Conservation (phyloP, 2,797 vertebrate genomes). For the Chiloscyllium punctatum region DNA sequence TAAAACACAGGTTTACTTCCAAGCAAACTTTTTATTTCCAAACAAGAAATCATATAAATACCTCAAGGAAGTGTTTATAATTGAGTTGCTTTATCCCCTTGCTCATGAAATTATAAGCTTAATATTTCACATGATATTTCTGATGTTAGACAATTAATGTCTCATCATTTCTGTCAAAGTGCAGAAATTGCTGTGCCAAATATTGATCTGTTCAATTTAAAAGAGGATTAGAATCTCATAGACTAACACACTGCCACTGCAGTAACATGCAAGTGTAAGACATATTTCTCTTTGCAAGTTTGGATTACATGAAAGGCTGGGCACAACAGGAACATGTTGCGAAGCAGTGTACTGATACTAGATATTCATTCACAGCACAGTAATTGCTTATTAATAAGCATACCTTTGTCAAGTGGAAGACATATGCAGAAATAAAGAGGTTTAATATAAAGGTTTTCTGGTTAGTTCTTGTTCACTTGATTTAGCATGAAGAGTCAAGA, state of each 20-base stretch:
- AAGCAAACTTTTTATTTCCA: background rate
- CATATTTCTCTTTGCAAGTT: background rate
- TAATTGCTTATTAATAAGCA: background rate
- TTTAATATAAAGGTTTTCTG: background rate
- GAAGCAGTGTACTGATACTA: background rate
- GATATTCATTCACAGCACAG: background rate
- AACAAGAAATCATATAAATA: background rate
- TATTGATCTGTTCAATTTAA: background rate
- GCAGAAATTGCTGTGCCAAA: background rate
- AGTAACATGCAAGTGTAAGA: background rate
- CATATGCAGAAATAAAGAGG: constrained; percentile 1
- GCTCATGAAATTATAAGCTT: background rate
- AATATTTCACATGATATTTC: background rate
- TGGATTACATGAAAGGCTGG: background rate
- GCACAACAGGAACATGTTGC: background rate
- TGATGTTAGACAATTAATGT: background rate
- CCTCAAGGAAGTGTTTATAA: background rate
- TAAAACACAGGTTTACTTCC: background rate
- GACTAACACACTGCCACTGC: background rate
- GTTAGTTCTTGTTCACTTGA: background rate
- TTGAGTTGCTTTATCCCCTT: background rate
- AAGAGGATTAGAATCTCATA: background rate
- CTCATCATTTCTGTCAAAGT: background rate
- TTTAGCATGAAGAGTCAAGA: background rate
- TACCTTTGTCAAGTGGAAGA: background rate